Conservation (phyloP, 2,888 invertebrate genomes). For the Geotrupes spiniger region DNA sequence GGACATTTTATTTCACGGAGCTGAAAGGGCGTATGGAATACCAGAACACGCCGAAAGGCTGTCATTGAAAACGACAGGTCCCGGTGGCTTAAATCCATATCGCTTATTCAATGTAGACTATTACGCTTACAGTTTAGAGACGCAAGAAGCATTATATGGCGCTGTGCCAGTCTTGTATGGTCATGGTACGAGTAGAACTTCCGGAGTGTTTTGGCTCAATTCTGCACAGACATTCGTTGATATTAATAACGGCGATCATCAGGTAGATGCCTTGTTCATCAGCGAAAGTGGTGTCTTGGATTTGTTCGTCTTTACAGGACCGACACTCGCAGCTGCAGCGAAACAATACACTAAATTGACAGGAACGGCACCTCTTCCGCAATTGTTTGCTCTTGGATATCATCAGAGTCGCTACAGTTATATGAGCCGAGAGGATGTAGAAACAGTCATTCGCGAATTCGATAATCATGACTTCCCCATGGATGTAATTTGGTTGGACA, state of each 20-base stretch:
- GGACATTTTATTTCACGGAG: conserved; percentile 86
- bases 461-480: conserved; percentile 88
- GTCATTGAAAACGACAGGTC: conserved; percentile 74
- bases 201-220: conserved; percentile 20
- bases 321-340: conserved; percentile 77
- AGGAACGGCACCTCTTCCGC: conserved; percentile 84
- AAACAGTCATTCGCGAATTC: conserved; percentile 74
- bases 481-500: conserved; percentile 96
- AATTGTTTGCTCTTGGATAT: conserved; percentile 81
- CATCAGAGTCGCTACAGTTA: conserved; percentile 98
- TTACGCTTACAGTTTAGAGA: conserved; percentile 91
- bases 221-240: conserved; percentile 20
- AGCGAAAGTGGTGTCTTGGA: conserved; percentile 93
- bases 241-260: conserved; percentile 45
- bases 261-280: conserved; percentile 75
- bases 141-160: conserved; percentile 91
- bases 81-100: conserved; percentile 76
- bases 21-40: conserved; percentile 87
- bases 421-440: conserved; percentile 89
- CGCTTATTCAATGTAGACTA: conserved; percentile 92
- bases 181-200: conserved; percentile 44
- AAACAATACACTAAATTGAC: conserved; percentile 82
- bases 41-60: conserved; percentile 93
- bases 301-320: conserved; percentile 85
- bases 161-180: conserved; percentile 89